Conservation (phyloP, 2,888 invertebrate genomes). For the Reticulitermes lucifugus region DNA sequence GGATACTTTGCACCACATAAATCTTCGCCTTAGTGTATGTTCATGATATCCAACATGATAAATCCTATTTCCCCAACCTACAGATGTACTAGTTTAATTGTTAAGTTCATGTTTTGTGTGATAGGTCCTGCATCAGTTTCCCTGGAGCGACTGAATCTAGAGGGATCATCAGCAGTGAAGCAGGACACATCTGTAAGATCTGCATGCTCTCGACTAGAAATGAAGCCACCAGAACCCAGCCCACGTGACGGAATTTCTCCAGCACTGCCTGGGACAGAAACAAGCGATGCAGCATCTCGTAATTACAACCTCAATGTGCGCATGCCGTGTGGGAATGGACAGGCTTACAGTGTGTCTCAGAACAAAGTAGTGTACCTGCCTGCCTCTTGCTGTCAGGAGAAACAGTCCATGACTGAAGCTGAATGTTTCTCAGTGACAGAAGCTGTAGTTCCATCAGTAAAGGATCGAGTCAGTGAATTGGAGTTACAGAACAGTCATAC, state of each 20-base stretch:
- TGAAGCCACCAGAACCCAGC: slow-evolving; percentile 43
- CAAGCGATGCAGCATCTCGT: slow-evolving; percentile 54
- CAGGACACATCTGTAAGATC: slow-evolving; percentile 55
- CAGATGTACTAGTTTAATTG: too few relatives aligned
- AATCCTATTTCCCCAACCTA: too few relatives aligned
- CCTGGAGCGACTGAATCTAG: slow-evolving; percentile 71
- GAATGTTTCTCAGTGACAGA: slow-evolving; percentile 39
- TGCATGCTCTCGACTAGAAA: slow-evolving; percentile 6
- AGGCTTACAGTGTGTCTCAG: slow-evolving; percentile 90
- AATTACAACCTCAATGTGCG: slow-evolving; percentile 67
- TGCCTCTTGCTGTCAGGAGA: slow-evolving; percentile 59
- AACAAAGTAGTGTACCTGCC: slow-evolving; percentile 89
- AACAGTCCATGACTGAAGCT: neutral
- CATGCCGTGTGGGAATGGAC: slow-evolving; percentile 87
- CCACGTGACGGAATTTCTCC: neutral
- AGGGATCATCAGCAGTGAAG: slow-evolving; percentile 55
- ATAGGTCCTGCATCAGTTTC: slow-evolving; percentile 74
- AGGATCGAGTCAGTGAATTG: slow-evolving; percentile 79
- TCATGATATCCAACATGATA: too few relatives aligned
- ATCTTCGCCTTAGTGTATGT: too few relatives aligned
- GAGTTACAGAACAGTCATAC: slow-evolving; percentile 64
- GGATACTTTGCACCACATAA: too few relatives aligned
- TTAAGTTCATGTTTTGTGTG: neutral
- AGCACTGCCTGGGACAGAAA: slow-evolving; percentile 36
- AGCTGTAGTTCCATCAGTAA: slow-evolving; percentile 69